phyloP scores from a whole-genome alignment of 2,113 vertebrate genomes.

The Cynoglossus semilaevis region DNA sequence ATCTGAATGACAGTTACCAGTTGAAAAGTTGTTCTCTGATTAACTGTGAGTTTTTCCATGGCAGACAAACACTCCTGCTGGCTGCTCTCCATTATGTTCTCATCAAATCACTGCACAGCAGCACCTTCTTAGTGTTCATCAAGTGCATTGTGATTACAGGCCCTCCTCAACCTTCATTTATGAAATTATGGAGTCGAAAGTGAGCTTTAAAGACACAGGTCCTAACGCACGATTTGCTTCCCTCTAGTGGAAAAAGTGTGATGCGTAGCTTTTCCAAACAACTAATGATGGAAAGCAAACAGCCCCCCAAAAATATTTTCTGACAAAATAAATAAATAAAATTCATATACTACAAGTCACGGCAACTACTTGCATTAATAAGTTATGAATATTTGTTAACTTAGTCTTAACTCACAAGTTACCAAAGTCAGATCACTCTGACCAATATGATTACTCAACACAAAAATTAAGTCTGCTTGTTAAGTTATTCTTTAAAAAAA shows the following conservation, averaged over 20 bases:
- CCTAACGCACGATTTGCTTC: slow-evolving; percentile 18
- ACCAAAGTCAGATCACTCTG: too few relatives aligned
- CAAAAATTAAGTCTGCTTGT: too few relatives aligned
- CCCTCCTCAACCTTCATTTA: background rate
- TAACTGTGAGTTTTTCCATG: background rate
- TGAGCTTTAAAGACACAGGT: background rate
- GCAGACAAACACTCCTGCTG: background rate
- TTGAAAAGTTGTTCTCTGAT: background rate
- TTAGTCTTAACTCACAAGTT: too few relatives aligned
- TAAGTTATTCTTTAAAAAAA: too few relatives aligned
- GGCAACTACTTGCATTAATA: too few relatives aligned
- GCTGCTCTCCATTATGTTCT: slow-evolving; percentile 5
- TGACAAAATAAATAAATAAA: too few relatives aligned
- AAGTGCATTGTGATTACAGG: background rate
- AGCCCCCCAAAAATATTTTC: too few relatives aligned
- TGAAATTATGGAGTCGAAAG: background rate
- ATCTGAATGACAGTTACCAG: too few relatives aligned
- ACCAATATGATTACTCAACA: too few relatives aligned
- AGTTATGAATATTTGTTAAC: too few relatives aligned
- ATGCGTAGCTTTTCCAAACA: background rate
- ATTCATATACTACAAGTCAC: too few relatives aligned
- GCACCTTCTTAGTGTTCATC: background rate
- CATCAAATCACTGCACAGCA: background rate
- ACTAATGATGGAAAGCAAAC: too few relatives aligned
- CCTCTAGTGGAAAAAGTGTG: slow-evolving; percentile 40